A percentile compares a stretch with the other conserved stretches of the same genome.
Conservation (phyloP, 2,113 vertebrate genomes). For the Megaceryle maxima region DNA sequence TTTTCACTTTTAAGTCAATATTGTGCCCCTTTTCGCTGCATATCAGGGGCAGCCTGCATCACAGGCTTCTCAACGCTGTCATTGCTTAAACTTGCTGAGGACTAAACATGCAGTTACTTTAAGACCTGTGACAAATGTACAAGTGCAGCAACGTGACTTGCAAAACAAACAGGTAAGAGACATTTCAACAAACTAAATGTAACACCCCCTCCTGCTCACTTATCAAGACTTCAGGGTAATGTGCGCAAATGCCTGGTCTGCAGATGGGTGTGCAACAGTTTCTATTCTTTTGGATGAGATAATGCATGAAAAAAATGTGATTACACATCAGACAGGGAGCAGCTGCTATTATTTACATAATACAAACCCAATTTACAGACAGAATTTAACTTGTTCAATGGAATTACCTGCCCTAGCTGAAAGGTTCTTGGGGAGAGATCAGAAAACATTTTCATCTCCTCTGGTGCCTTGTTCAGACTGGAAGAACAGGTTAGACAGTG, state of each 20-base stretch:
- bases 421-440: neutral
- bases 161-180: neutral
- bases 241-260: neutral
- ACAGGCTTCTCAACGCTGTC: neutral
- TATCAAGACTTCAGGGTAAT: neutral
- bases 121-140: neutral
- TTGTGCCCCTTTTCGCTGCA: neutral
- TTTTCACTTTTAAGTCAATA: neutral
- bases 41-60: neutral
- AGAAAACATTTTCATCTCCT: neutral
- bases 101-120: neutral
- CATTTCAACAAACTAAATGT: neutral
- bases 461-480: neutral
- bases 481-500: neutral
- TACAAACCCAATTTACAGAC: neutral
- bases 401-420: neutral
- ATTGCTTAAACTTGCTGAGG: neutral
- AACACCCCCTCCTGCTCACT: neutral
- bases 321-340: neutral
- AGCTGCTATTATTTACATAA: constrained; percentile 9
- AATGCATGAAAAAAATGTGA: neutral
- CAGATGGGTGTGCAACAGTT: neutral
- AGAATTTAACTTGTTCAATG: constrained; percentile 3
- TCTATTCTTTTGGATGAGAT: neutral
- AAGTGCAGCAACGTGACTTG: neutral